Base-by-base conservation (phyloP, 2,797 vertebrate genomes). In the Leptoclinus maculatus region DNA sequence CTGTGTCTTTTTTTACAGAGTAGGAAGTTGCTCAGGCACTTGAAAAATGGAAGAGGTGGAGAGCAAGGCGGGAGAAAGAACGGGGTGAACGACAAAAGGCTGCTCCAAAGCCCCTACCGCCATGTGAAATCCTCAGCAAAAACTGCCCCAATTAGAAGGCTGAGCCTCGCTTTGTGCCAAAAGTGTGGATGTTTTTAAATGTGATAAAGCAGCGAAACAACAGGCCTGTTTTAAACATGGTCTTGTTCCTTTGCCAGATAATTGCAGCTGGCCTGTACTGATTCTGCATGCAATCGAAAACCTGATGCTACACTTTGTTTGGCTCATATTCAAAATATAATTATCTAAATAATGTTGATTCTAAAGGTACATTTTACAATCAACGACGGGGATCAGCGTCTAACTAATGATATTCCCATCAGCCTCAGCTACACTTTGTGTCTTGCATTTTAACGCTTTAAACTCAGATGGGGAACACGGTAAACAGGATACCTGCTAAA, bases 81-180 rank as follows among this genome's bases (percentile, higher is more conserved):
- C 1, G 27, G 16, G 56, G 10, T 56, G 70, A 70, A 70, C 53
- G 56, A 83, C 85, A 90, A 86, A 43, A 88, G 75, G 23, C 88
- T 85, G 23, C 76, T 87, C 77, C 66, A 76, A 90, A 90, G 67
- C 43, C 83, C 82, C 88, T 51, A 41, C 84, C 80, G 80, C 54
- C 80, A 74, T 65, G 82, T 63, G 83, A 90, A 91, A 88, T 88
- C 39, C 73, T 83, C n/a, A 73, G 64, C 56, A 79, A 89, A 87
- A 87, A 81, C 53, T 41, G 82, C 80, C 75, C 1, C 60, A 66
- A 82, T 87, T 88, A 90, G 72, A 87, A 68, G 82, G 41, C 54
- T 71, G 84, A 25, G 56, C 66, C 4, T 29, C 29, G 57, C 56
- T 78, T 77, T 78, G 71, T 79, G 59, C 73, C 71, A 57, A n/a